phyloP scores from a whole-genome alignment of 2,888 invertebrate species.

The Trichopoda pennipes region DNA sequence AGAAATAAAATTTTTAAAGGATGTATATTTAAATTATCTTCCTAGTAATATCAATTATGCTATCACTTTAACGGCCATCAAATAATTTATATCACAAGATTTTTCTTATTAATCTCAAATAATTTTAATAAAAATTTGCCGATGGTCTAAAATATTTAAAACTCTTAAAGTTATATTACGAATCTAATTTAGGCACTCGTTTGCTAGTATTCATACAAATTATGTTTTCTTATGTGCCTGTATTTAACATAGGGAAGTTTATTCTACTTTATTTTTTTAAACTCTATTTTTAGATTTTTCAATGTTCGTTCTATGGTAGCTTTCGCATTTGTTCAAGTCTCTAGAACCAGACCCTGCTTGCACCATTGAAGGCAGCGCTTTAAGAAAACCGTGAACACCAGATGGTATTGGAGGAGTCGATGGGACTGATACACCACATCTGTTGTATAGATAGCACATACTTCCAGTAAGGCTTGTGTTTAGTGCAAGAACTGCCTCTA shows the following conservation, averaged over 20 bases:
- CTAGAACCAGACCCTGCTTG: constrained; percentile 72
- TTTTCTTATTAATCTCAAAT: constrained; percentile 20
- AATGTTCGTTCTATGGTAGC: constrained; percentile 69
- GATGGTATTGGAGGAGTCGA: constrained; percentile 80
- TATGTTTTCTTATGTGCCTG: constrained; percentile 32
- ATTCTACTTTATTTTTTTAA: constrained; percentile 1
- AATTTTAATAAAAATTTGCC: constrained; percentile 22
- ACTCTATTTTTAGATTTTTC: constrained; percentile 17
- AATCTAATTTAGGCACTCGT: constrained; percentile 51
- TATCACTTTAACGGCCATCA: constrained; percentile 28
- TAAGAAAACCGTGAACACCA: constrained; percentile 79
- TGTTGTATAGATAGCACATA: constrained; percentile 80
- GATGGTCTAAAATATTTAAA: constrained; percentile 6
- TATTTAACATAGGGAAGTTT: not conserved
- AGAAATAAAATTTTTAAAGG: too few species aligned
- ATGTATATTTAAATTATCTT: not conserved
- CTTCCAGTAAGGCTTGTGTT: constrained; percentile 80
- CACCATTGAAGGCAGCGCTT: constrained; percentile 80
- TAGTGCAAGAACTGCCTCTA: constrained; percentile 78
- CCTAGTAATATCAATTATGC: constrained; percentile 17
- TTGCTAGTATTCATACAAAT: constrained; percentile 20
- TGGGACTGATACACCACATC: constrained; percentile 78
- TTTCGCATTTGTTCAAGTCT: constrained; percentile 76
- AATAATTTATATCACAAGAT: constrained; percentile 44
- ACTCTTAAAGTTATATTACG: constrained; percentile 17